Conservation (phyloP, 2,797 vertebrate genomes). For the Tapirus indicus region DNA sequence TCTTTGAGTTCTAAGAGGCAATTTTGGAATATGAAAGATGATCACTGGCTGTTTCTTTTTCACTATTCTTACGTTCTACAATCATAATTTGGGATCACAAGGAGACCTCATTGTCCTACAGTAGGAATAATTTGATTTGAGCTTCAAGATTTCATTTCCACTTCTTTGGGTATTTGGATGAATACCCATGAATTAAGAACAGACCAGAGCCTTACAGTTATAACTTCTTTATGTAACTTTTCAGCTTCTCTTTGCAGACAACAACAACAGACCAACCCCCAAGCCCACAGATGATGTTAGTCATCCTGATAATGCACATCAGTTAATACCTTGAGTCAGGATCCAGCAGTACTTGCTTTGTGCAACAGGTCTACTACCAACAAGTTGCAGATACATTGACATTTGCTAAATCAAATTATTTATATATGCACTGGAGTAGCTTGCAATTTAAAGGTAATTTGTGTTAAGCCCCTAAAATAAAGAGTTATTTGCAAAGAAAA, state of each 20-base stretch:
- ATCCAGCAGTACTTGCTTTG: background rate
- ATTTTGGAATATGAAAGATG: background rate
- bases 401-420: slow-evolving; percentile 53
- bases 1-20: slow-evolving; percentile 31
- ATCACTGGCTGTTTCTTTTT: background rate
- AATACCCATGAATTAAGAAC: background rate
- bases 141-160: background rate
- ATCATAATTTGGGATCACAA: background rate
- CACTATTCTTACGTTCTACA: background rate
- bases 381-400: background rate
- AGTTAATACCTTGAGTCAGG: background rate
- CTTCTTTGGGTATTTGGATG: slow-evolving; percentile 22
- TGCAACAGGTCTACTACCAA: background rate
- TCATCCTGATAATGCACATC: background rate
- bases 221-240: slow-evolving; percentile 18
- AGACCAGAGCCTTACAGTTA: background rate
- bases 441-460: slow-evolving; percentile 46
- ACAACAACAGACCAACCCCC: background rate
- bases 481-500: slow-evolving; percentile 46
- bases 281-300: background rate
- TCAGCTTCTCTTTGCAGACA: background rate
- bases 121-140: slow-evolving; percentile 30
- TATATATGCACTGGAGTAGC: slow-evolving; percentile 33
- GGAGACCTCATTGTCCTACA: background rate
- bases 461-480: slow-evolving; percentile 34